phyloP scores from a whole-genome alignment of 2,113 vertebrate genomes.

The Spermophilus dauricus region DNA sequence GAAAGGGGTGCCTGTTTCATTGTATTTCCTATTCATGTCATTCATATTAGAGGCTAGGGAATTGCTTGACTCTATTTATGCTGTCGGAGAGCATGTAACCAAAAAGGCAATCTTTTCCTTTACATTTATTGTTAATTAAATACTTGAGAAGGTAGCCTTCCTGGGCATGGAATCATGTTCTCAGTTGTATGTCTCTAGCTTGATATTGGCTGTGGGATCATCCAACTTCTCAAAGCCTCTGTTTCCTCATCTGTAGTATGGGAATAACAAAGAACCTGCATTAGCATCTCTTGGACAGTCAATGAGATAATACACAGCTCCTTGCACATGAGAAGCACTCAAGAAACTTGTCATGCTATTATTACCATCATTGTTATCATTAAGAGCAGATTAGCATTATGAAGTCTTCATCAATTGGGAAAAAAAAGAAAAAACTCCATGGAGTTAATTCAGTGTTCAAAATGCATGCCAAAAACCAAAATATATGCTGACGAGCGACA shows the following conservation, averaged over 20 bases:
- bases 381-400: background rate
- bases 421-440: background rate
- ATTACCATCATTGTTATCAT: background rate
- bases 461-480: background rate
- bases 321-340: background rate
- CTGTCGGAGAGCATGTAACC: background rate
- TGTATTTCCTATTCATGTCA: background rate
- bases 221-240: background rate
- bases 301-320: background rate
- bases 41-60: constrained; percentile 19
- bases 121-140: background rate
- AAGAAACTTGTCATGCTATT: background rate
- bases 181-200: background rate
- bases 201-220: background rate
- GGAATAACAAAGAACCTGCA: background rate
- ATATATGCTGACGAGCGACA: background rate
- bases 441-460: background rate
- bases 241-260: background rate
- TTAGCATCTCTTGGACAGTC: background rate
- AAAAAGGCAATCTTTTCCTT: constrained; percentile 4
- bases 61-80: background rate
- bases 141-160: background rate
- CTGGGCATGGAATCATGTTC: background rate
- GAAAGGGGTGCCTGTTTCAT: background rate
- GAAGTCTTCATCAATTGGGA: background rate